Base-by-base conservation (phyloP, 2,888 invertebrate genomes). In the Caenorhabditis japonica region DNA sequence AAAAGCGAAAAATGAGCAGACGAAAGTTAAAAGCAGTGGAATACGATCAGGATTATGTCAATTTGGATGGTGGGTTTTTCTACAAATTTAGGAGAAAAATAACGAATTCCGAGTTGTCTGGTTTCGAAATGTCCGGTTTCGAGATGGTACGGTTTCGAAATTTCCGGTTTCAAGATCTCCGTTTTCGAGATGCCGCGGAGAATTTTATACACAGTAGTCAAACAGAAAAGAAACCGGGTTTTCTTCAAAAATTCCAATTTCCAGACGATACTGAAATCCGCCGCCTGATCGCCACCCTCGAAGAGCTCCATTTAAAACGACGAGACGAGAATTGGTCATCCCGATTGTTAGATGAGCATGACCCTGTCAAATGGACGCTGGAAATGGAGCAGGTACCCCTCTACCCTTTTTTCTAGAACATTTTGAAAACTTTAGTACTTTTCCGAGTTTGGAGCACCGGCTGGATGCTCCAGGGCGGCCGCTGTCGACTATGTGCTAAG, bases 1-100 rank as follows among this genome's bases (percentile, higher is more conserved):
- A 27, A 13, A 13, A 27, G 3, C 17, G 4, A 25, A 34, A 53
- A 44, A 80, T 80, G 80, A 74, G 76, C 55, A 21, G 71, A 25
- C 53, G 80, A 68, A 80, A 78, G 59, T 60, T 80, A 49, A 58
- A 58, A 55, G 64, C 66, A 0, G 69, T 80, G 25, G 76, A 75
- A 3, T 80, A 78, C 52, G 64, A 74, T 49, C 39, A 64, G 55
- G 66, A 69, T 36, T 70, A 72, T 55, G 25, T 80, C 25, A 75
- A 80, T 58, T 69, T 56, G 43, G 78, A 78, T 64, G 80, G 77
- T 77, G 27, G 52, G 39, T 21, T 43, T 53, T 38, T 25, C 3
- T 23, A n/a, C 2, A 52, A 41, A 52, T 17, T 36, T 5, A 30
- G 27, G 13, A 23, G 33, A 27, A 30, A 47, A n/a, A n/a, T n/a